Percentiles rank a stretch among this genome's conserved stretches.
These are phyloP conservation scores for Adineta ricciae DNA, from an alignment of 2,888 invertebrate genomes.

Conservation along the genomic window DNA sequence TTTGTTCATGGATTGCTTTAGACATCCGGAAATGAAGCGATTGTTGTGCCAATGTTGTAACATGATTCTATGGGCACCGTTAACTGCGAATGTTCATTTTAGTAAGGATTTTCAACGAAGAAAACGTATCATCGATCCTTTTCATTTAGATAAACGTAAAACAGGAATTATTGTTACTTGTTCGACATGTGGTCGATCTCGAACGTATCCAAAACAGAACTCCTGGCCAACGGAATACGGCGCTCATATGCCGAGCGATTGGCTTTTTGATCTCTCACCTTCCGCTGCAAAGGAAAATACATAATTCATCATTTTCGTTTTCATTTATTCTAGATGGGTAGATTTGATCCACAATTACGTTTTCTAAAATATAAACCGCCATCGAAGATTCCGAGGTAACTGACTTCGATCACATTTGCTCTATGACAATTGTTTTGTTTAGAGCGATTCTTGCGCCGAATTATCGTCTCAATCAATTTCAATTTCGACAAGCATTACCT, in stretches of 20 bases:
- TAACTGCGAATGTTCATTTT: not conserved
- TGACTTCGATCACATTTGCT: too few relatives aligned
- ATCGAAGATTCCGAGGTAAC: not conserved
- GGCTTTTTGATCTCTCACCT: not conserved
- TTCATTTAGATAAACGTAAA: not conserved
- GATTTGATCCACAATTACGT: not conserved
- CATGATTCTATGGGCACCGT: constrained; percentile 1
- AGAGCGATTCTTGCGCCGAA: not conserved
- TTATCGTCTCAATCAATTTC: constrained; percentile 4
- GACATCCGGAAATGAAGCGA: constrained; percentile 19
- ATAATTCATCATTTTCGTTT: not conserved
- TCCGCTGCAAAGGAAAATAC: not conserved
- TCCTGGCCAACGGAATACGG: constrained; percentile 2
- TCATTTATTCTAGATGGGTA: not conserved
- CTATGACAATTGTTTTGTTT: not conserved
- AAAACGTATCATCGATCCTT: too few relatives aligned
- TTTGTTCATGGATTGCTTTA: not conserved
- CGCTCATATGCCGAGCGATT: not conserved
- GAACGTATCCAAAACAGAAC: not conserved
- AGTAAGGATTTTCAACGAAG: not conserved
- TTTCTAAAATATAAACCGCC: constrained; percentile 1
- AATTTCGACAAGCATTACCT: constrained; percentile 2
- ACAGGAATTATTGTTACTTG: not conserved
- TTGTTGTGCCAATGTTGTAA: not conserved
- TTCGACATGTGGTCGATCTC: not conserved